Evolutionary conservation across 2,797 vertebrate species (phyloP).

Genomic region (Margarornis squamiger): DNA sequence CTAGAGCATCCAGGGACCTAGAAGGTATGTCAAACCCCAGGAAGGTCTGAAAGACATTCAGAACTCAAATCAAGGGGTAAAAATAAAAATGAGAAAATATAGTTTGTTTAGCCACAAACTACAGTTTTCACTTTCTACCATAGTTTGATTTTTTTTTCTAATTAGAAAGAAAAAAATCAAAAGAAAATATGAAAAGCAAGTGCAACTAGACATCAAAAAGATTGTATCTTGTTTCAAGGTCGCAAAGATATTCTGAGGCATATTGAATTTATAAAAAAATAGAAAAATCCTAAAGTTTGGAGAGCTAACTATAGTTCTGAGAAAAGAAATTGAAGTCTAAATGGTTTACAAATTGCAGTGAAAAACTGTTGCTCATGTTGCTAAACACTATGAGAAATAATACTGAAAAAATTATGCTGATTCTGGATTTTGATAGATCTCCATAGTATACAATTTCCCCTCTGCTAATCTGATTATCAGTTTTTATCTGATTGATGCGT

Average conservation of each 20-base stretch:
- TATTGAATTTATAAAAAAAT: background rate
- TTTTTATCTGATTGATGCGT: background rate
- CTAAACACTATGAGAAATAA: background rate
- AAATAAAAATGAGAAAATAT: background rate
- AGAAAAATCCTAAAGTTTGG: background rate
- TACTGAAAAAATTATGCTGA: background rate
- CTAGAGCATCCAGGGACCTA: background rate
- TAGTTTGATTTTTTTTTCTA: background rate
- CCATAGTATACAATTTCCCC: background rate
- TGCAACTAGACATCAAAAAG: background rate
- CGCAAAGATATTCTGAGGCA: background rate
- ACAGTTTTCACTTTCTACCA: background rate
- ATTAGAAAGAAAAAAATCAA: background rate
- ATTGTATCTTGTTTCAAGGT: background rate
- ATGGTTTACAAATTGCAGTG: background rate
- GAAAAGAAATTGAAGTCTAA: background rate
- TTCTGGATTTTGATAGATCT: background rate
- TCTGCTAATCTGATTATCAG: background rate
- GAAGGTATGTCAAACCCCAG: background rate
- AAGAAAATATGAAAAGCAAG: background rate
- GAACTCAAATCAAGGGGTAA: background rate
- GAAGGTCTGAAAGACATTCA: background rate
- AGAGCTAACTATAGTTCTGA: background rate
- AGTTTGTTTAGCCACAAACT: background rate
- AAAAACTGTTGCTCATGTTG: background rate